These are phyloP conservation scores for Gari tellinella DNA, from an alignment of 2,888 invertebrate genomes.

Conservation along the genomic window DNA sequence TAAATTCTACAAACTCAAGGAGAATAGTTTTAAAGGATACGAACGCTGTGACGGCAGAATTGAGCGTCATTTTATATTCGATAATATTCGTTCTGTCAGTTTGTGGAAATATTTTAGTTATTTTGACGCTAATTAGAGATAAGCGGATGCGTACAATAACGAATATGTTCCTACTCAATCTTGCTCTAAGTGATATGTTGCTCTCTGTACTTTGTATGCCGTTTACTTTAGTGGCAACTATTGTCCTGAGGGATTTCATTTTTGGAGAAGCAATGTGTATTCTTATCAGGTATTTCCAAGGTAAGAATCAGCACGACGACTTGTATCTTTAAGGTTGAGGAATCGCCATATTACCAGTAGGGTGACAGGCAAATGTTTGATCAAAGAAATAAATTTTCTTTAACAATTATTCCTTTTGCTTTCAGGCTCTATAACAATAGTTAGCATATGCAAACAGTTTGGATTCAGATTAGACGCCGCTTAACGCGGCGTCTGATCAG, in stretches of 20 bases:
- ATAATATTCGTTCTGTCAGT: slow-evolving; percentile 91
- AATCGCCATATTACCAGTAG: too few species aligned
- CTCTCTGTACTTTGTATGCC: slow-evolving; percentile 93
- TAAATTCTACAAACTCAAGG: too few species aligned
- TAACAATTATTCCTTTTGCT: too few species aligned
- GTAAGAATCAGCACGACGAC: too few species aligned
- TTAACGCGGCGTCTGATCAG: too few species aligned
- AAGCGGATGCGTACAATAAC: slow-evolving; percentile 86
- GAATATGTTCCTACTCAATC: slow-evolving; percentile 85
- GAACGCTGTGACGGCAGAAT: slow-evolving; percentile 28
- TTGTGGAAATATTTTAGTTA: slow-evolving; percentile 91
- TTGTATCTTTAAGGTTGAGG: too few species aligned
- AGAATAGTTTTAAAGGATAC: not conserved
- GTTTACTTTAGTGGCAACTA: slow-evolving; percentile 89
- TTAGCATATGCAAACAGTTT: too few species aligned
- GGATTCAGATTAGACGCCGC: too few species aligned
- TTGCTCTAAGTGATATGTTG: slow-evolving; percentile 90
- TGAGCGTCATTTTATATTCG: slow-evolving; percentile 89
- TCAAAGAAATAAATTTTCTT: too few species aligned
- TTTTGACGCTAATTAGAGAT: slow-evolving; percentile 87
- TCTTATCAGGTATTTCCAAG: slow-evolving; percentile 90
- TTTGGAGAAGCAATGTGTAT: slow-evolving; percentile 91
- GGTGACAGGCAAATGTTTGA: too few species aligned
- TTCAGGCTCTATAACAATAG: too few species aligned
- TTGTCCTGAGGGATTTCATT: slow-evolving; percentile 89